Base-by-base conservation (phyloP, 2,113 vertebrate species). In the Chrysemys picta region DNA sequence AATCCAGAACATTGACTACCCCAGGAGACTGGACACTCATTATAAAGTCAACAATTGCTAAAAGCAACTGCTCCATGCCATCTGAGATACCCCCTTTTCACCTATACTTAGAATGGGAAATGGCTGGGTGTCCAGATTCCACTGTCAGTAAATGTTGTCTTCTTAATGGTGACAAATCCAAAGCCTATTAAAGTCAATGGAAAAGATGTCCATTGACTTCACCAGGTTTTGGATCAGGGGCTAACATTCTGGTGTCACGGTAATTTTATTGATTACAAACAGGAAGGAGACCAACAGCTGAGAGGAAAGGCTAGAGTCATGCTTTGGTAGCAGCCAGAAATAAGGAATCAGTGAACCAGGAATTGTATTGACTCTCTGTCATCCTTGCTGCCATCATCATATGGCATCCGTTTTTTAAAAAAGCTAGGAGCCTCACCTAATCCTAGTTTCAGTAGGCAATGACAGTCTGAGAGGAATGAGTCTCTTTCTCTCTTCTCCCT, bases 191-290 rank as follows among this genome's bases (percentile, higher is more conserved):
- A 93, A 95, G 94, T 95, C 96, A 95, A 95, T 95, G 87, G 97
- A 97, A 96, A 97, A 96, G 65, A 97, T 97, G 96, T 94, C 85
- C 95, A 75, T n/a, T 94, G 85, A 5, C 93, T 97, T 97, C 89
- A 97, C 92, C 92, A 95, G 95, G 92, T 95, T 97, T 97, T 96
- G 97, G 97, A 96, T 52, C 95, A 59, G 92, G 82, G 92, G 87
- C 94, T n/a, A 69, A 38, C 35, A n/a, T 69, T 21, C 65, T 69
- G 35, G 65, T 69, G 16, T 38, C 65, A 69, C 16, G 2, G 65
- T 69, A 8, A n/a, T 38, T n/a, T 38, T 69, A 69, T 69, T n/a
- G 38, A 38, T n/a, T 69, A 38, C 35, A 38, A 38, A 69, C 65
- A 69, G 65, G 35, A 69, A 69, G 17, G 65, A 69, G 35, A 69